phyloP scores from a whole-genome alignment of 2,888 invertebrate genomes.

The Drosophila conformis region DNA sequence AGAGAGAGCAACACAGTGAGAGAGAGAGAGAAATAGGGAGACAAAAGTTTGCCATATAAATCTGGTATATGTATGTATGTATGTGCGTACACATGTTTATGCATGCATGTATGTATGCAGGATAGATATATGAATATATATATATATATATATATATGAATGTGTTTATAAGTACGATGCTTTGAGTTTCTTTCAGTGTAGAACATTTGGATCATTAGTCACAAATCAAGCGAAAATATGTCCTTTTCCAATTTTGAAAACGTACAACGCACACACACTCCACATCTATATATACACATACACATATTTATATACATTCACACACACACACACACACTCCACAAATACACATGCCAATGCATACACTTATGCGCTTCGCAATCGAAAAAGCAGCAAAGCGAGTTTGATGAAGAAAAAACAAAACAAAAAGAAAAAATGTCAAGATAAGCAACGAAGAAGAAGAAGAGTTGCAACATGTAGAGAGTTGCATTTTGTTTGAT shows the following conservation, averaged over 20 bases:
- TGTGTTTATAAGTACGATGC: not conserved
- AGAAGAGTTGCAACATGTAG: slow-evolving; percentile 20
- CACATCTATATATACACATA: not conserved
- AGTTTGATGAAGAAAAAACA: slow-evolving; percentile 12
- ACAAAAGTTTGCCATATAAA: not conserved
- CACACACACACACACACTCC: slow-evolving; percentile 9
- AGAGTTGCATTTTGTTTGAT: slow-evolving; percentile 39
- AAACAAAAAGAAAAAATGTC: not conserved
- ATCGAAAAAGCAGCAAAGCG: slow-evolving; percentile 39
- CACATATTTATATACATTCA: not conserved
- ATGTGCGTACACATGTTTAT: not conserved
- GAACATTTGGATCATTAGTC: slow-evolving; percentile 1
- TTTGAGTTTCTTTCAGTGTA: slow-evolving; percentile 4
- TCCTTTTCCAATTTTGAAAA: slow-evolving; percentile 5
- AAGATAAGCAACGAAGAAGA: slow-evolving; percentile 22
- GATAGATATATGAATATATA: not conserved
- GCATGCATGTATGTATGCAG: not conserved
- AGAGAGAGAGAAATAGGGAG: not conserved
- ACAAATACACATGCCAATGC: slow-evolving; percentile 16
- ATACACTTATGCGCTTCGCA: slow-evolving; percentile 32
- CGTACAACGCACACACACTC: not conserved
- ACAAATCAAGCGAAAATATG: slow-evolving; percentile 1
- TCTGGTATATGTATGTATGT: slow-evolving; percentile 2
- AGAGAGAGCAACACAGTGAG: not conserved
- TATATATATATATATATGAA: not conserved